Base-by-base conservation (phyloP, 2,113 vertebrate genomes). In the Clarias magur region DNA sequence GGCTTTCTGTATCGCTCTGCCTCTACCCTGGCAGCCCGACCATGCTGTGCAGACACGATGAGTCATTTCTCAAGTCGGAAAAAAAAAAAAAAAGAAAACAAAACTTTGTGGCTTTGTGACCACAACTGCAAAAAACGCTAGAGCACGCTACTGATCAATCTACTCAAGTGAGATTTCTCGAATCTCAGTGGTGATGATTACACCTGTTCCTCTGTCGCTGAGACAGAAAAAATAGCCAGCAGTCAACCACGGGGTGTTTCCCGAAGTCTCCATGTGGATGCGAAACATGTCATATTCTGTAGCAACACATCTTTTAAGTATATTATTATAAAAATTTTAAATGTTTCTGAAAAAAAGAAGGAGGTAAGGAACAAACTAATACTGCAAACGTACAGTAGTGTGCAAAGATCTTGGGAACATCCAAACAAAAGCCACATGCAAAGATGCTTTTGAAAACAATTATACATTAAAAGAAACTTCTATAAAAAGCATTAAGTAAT, bases 31-130 rank as follows among this genome's bases (percentile, higher is more conserved):
- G 48, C 48, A 54, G 23, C 15, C 48, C n/a, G 42, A 48, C 38
- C 23, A 3, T 3, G 25, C 23, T 53, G 25, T 13, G n/a, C 12
- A 53, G 2, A 54, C 11, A 78, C 23, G 7, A 63, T 63, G 80
- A 82, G 57, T 23, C 23, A 81, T 25, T 81, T 48, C 42, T 34
- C 23, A 63, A 80, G 9, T 21, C 34, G 34, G 34, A 38, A 19
- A n/a, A 68, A 30, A 13, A 65, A 27, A 16, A 21, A 19, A 2
- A 75, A 59, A 63, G 6, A 48, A 0, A 23, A 63, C 0, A 42
- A 73, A 73, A 82, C 34, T 13, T 16, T 82, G 80, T 42, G 80
- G 80, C 21, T 63, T 82, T 63, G 19, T 63, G 42, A 63, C 80
- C 80, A 63, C 80, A 81, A 81, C 19, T 23, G 80, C 80, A 63